phyloP scores from a whole-genome alignment of 2,888 invertebrate genomes.

The Eristalis pertinax region DNA sequence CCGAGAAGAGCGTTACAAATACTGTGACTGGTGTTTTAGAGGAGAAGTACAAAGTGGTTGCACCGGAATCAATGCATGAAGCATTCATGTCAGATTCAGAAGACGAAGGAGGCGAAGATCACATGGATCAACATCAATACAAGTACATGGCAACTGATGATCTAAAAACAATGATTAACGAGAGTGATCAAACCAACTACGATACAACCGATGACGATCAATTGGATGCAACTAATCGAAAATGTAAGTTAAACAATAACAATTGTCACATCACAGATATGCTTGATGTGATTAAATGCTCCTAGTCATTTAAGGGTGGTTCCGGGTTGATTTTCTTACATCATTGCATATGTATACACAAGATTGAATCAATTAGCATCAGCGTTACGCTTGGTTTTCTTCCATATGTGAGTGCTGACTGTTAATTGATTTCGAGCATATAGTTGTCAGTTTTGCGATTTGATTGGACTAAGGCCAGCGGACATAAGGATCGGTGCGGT shows the following conservation, averaged over 20 bases:
- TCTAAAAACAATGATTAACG: conserved; percentile 84
- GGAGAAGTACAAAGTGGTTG: conserved; percentile 98
- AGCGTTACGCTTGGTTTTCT: no score
- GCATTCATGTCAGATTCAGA: conserved; percentile 99
- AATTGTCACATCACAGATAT: background rate
- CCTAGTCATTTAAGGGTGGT: background rate
- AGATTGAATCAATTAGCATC: no score
- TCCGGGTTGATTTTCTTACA: background rate
- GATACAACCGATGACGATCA: conserved; percentile 86
- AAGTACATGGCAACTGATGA: conserved; percentile 92
- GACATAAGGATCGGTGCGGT: no score
- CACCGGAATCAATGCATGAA: conserved; percentile 99
- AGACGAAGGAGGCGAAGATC: conserved; percentile 95
- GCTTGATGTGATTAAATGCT: no score
- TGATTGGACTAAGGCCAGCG: no score
- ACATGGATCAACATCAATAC: conserved; percentile 86
- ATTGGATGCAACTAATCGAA: conserved; percentile 75
- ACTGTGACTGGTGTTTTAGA: conserved; percentile 84
- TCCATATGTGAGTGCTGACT: no score
- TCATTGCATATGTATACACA: no score
- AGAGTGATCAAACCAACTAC: conserved; percentile 88
- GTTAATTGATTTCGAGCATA: no score
- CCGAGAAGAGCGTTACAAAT: conserved; percentile 88
- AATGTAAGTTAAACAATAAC: conserved; percentile 25
- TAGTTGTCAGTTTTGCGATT: no score